These are phyloP conservation scores for Plagodis dolabraria DNA, from an alignment of 2,888 invertebrate species.

Conservation along the genomic window DNA sequence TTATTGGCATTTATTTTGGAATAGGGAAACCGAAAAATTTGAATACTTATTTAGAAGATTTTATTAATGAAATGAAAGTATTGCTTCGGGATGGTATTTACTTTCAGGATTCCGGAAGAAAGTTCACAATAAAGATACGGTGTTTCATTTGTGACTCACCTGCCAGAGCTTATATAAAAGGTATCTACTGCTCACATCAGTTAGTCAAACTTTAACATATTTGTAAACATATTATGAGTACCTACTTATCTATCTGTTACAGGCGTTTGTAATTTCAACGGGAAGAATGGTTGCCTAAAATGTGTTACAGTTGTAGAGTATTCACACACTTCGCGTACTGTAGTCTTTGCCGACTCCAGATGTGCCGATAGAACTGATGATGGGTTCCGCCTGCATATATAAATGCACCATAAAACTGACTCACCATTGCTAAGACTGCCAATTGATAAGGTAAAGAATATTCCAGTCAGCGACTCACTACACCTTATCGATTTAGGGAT, in stretches of 20 bases:
- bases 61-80: slow-evolving; percentile 11
- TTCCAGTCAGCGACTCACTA: slow-evolving; percentile 39
- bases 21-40: slow-evolving; percentile 28
- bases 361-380: slow-evolving; percentile 7
- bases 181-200: not conserved
- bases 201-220: not conserved
- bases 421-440: slow-evolving; percentile 33
- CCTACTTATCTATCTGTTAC: not conserved
- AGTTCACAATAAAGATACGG: slow-evolving; percentile 16
- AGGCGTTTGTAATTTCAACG: slow-evolving; percentile 20
- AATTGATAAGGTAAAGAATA: slow-evolving; percentile 41
- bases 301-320: slow-evolving; percentile 26
- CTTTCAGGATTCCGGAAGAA: not conserved
- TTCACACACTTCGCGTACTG: slow-evolving; percentile 23
- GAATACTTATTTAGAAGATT: slow-evolving; percentile 22
- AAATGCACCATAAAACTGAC: slow-evolving; percentile 38
- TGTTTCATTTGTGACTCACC: slow-evolving; percentile 10
- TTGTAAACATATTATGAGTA: not conserved
- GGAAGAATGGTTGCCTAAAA: slow-evolving; percentile 20
- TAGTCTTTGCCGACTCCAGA: not conserved
- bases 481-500: slow-evolving; percentile 41
- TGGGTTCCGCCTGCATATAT: slow-evolving; percentile 37
- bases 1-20: slow-evolving; percentile 35
- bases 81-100: slow-evolving; percentile 22
- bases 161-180: slow-evolving; percentile 3